A percentile compares a stretch with the other conserved stretches of the same genome.
Evolutionary conservation across 2,888 invertebrate species (phyloP).

Genomic region (Pheosia gnoma): DNA sequence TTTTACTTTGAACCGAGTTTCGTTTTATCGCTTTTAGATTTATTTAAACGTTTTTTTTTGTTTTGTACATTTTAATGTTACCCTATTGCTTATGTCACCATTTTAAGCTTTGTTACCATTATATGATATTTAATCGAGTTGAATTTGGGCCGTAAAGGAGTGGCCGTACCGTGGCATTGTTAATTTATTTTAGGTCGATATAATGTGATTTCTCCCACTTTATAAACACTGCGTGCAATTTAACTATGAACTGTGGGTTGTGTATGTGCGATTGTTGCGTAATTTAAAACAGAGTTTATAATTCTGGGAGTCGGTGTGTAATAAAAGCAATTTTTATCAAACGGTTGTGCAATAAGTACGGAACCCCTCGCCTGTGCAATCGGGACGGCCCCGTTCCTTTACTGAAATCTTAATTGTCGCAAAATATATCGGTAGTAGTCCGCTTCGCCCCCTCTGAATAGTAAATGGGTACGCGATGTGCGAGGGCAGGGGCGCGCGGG

Average conservation of each 20-base stretch:
- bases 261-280: slow-evolving; percentile 22
- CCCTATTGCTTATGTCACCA: slow-evolving; percentile 66
- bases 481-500: slow-evolving; percentile 40
- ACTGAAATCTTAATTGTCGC: slow-evolving; percentile 80
- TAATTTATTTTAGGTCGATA: slow-evolving; percentile 37
- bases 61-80: slow-evolving; percentile 56
- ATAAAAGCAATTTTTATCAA: slow-evolving; percentile 52
- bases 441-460: slow-evolving; percentile 78
- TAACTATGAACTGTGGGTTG: not conserved
- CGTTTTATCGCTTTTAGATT: slow-evolving; percentile 60
- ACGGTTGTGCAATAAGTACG: slow-evolving; percentile 54
- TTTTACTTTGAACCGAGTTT: slow-evolving; percentile 54
- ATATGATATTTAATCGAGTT: slow-evolving; percentile 57
- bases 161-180: slow-evolving; percentile 42
- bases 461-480: slow-evolving; percentile 72
- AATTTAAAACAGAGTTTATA: slow-evolving; percentile 40
- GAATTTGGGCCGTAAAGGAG: slow-evolving; percentile 34
- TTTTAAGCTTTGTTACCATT: slow-evolving; percentile 76
- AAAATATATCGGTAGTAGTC: slow-evolving; percentile 77
- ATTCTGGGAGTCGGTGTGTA: slow-evolving; percentile 46
- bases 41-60: slow-evolving; percentile 62
- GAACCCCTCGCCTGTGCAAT: slow-evolving; percentile 59
- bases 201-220: not conserved
- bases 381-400: slow-evolving; percentile 60
- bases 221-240: slow-evolving; percentile 1